Conservation (phyloP, 2,888 invertebrate genomes). For the Strigamia maritima region DNA sequence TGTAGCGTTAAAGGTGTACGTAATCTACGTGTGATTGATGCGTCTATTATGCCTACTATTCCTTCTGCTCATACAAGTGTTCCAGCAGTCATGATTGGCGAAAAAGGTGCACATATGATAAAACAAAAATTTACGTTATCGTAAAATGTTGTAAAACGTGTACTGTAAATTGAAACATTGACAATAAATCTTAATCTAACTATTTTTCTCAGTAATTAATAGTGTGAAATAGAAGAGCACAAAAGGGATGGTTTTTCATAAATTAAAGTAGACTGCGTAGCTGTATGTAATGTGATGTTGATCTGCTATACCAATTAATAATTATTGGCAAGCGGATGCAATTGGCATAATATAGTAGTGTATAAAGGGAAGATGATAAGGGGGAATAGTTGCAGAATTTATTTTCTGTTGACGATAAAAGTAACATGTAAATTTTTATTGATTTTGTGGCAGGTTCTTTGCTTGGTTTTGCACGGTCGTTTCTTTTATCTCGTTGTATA, state of each 20-base stretch:
- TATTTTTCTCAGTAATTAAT: no score
- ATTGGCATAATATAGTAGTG: no score
- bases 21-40: constrained; percentile 55
- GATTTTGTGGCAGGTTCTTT: not conserved
- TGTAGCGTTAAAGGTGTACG: constrained; percentile 47
- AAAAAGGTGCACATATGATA: constrained; percentile 43
- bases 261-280: no score
- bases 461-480: not conserved
- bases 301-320: no score
- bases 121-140: constrained; percentile 11
- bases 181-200: no score
- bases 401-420: not conserved
- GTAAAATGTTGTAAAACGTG: not conserved
- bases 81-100: constrained; percentile 43
- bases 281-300: no score
- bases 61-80: constrained; percentile 51
- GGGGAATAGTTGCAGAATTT: no score
- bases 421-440: not conserved
- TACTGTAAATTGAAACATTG: not conserved
- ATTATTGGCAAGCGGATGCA: no score
- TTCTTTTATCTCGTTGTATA: not conserved
- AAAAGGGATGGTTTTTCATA: no score
- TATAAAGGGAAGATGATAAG: no score
- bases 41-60: constrained; percentile 57
- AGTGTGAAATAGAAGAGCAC: no score